Evolutionary conservation across 23 tunicate species (phyloP), one percentile per base, ranked within the genome.

Genomic region (Aplidium turbinatum): DNA sequence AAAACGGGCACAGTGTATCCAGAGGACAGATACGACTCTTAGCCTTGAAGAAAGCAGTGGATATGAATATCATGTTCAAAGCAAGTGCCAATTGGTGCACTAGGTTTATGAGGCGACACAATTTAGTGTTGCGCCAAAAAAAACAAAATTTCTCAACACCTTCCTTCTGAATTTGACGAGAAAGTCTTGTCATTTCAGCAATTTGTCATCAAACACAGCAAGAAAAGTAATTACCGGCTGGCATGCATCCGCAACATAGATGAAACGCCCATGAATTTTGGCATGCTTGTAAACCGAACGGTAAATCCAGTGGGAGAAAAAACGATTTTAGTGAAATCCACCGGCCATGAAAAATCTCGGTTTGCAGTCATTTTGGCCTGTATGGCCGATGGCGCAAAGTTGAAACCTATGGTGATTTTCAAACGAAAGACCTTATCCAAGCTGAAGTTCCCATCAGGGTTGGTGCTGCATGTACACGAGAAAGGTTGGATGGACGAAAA

Each of bases 241-340:
- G 4, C 47, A 53, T n/a, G 35, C 21, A 73, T 73, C 4, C 29
- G 25, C 79, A 71, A 71, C 67, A 71, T 71, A 65, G 77, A 71
- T 28, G 77, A 71, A 52, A 71, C 77, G 4, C 77, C 77, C 33
- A 71, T 71, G 77, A 19, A 7, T 71, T 71, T 71, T 28, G 77
- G 51, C 77, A 21, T 71, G 35, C 77, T 65, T 4, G 35, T n/a
- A 6, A 71, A 52, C 30, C 23, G 36, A 48, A 71, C 77, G 51
- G 4, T 71, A 6, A 19, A 71, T 23, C 27, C 18, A 24, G 31
- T 25, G 51, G 77, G 77, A 21, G 23, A 50, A 5, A 21, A 29
- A 24, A 71, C 77, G 27, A 35, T 71, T 19, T 38, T 6, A 23
- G 31, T 71, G 7, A 71, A 29, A 29, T 50, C 77, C 34, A 50